These are phyloP conservation scores for Nothura maculosa DNA, from an alignment of 2,797 vertebrate genomes.

Conservation along the genomic window DNA sequence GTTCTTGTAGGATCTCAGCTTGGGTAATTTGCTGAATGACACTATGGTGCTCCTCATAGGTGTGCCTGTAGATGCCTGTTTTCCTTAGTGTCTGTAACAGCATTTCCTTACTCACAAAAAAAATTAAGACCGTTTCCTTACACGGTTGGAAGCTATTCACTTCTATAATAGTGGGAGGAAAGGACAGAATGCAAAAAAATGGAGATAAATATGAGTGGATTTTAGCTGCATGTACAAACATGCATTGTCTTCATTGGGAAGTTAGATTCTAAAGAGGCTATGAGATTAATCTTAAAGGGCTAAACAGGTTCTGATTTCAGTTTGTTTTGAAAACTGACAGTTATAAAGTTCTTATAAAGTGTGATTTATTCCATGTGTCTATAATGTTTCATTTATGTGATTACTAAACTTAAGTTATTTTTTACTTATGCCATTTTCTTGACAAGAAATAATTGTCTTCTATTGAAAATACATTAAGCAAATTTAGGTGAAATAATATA, in stretches of 20 bases:
- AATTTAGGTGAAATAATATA: background rate
- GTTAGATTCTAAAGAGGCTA: background rate
- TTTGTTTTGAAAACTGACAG: background rate
- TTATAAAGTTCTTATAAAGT: background rate
- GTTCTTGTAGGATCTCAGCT: background rate
- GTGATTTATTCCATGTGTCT: background rate
- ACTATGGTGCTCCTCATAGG: background rate
- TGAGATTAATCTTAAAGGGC: background rate
- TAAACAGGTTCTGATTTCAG: background rate
- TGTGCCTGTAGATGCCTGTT: background rate
- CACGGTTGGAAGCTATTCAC: background rate
- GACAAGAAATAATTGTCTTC: background rate
- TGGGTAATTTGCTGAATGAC: background rate
- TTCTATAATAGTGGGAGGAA: background rate
- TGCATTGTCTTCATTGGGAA: background rate
- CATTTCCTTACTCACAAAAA: background rate
- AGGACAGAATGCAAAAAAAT: background rate
- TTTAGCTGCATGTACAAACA: background rate
- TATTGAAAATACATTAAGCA: background rate
- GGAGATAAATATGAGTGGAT: background rate
- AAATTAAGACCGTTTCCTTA: background rate
- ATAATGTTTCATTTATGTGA: background rate
- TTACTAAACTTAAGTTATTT: background rate
- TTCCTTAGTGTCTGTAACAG: background rate
- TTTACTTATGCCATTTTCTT: background rate